Percentiles rank a stretch among this genome's conserved stretches.
Evolutionary conservation across 37 sponge, comb jelly and placozoan genomes (phyloP).

Genomic region (Geodia barretti): DNA sequence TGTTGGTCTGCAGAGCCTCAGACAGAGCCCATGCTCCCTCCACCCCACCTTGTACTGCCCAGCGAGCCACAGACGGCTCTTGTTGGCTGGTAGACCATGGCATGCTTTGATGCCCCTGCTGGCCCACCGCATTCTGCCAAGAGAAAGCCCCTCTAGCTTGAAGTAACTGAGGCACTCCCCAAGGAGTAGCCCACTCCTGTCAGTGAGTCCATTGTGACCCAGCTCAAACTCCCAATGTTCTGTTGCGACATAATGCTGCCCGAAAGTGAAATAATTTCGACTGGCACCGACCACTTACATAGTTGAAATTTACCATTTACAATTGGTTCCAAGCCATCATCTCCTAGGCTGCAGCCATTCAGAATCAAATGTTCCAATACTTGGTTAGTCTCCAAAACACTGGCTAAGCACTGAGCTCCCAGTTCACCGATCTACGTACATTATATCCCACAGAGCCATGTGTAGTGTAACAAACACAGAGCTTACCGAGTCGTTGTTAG

Average conservation of each 20-base stretch:
- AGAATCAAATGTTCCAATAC: slow-evolving; percentile 69
- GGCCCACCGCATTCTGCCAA: slow-evolving; percentile 75
- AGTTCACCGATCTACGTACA: slow-evolving; percentile 72
- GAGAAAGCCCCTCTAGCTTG: slow-evolving; percentile 83
- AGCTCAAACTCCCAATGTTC: slow-evolving; percentile 80
- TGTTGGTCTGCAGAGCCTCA: slow-evolving; percentile 56
- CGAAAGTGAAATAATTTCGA: not conserved
- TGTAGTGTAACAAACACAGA: not conserved
- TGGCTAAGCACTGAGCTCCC: slow-evolving; percentile 60
- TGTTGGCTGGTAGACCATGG: slow-evolving; percentile 69
- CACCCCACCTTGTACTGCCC: slow-evolving; percentile 72
- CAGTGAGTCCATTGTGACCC: slow-evolving; percentile 77
- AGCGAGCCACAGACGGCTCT: slow-evolving; percentile 76
- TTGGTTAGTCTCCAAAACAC: slow-evolving; percentile 64
- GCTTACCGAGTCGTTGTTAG: slow-evolving; percentile 63
- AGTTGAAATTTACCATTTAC: slow-evolving; percentile 57
- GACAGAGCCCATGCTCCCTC: slow-evolving; percentile 87
- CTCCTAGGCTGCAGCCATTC: slow-evolving; percentile 75
- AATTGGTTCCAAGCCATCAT: slow-evolving; percentile 65
- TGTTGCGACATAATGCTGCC: slow-evolving; percentile 67
- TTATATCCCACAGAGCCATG: too few species aligned
- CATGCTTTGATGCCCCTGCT: too few species aligned
- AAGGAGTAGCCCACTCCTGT: slow-evolving; percentile 57
- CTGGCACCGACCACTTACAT: not conserved
- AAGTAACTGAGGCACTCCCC: slow-evolving; percentile 50